Conservation (phyloP, 2,113 vertebrate genomes). For the Telmatochromis sp. region DNA sequence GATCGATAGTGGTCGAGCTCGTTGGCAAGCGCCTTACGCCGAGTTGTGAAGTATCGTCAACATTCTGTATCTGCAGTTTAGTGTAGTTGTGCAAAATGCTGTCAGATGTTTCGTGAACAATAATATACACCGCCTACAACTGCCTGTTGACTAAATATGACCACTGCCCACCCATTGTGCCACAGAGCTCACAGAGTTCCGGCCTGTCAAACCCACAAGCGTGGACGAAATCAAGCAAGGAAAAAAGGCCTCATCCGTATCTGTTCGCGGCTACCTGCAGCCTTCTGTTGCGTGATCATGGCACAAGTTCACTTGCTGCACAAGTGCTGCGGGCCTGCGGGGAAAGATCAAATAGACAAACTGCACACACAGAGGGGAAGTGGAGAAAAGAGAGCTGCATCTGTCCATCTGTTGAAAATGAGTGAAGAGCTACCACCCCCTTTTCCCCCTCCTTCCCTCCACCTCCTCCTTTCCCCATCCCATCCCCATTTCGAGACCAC, state of each 20-base stretch:
- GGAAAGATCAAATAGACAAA: not conserved
- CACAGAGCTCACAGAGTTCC: conserved; percentile 7
- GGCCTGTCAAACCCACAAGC: conserved; percentile 33
- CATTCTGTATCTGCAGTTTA: not conserved
- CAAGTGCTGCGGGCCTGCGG: not conserved
- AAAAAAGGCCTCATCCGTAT: conserved; percentile 11
- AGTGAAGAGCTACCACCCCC: conserved; percentile 19
- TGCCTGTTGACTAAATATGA: conserved; percentile 22
- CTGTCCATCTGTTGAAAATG: conserved; percentile 54
- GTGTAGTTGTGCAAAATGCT: not conserved
- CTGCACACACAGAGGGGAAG: conserved; percentile 1
- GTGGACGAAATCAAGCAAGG: conserved; percentile 13
- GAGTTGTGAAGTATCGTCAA: not conserved
- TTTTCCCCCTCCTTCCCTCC: not conserved
- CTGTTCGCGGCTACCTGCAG: not conserved
- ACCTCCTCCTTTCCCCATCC: not conserved
- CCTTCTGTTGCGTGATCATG: not conserved
- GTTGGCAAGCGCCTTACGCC: not conserved
- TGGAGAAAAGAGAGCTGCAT: conserved; percentile 10
- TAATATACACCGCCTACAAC: not conserved
- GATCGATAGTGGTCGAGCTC: conserved; percentile 8
- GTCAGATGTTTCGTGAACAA: not conserved
- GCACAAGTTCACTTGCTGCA: conserved; percentile 31
- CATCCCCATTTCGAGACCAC: conserved; percentile 39
- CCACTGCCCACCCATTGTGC: conserved; percentile 19